phyloP scores from a whole-genome alignment of 2,797 vertebrate genomes.

The Spinus pinus region DNA sequence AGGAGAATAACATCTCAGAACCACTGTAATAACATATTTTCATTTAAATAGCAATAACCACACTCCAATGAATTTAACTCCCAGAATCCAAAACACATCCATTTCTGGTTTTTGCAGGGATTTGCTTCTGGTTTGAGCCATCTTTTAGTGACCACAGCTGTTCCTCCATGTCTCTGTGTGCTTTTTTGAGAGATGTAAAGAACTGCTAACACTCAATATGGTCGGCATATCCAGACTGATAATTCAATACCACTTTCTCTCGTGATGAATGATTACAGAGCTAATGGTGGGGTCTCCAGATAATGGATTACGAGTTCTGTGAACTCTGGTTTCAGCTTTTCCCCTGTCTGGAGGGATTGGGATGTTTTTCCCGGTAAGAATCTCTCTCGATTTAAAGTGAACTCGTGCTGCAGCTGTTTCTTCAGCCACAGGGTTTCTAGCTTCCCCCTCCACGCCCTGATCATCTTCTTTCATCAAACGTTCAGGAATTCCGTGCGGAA shows the following conservation, averaged over 20 bases:
- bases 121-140: background rate
- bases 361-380: background rate
- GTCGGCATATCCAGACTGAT: background rate
- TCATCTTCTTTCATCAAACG: background rate
- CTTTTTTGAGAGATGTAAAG: background rate
- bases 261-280: background rate
- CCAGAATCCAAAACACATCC: background rate
- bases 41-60: background rate
- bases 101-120: background rate
- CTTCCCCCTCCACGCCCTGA: background rate
- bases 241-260: background rate
- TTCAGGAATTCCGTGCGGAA: background rate
- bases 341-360: background rate
- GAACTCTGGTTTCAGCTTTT: background rate
- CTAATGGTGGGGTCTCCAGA: background rate
- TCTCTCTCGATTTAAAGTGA: background rate
- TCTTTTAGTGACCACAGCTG: background rate
- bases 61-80: background rate
- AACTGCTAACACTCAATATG: background rate
- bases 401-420: background rate
- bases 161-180: background rate
- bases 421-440: background rate
- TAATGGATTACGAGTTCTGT: fast-evolving
- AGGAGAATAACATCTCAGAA: background rate
- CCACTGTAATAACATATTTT: background rate